Conservation (phyloP, 2,888 invertebrate genomes). For the Lingula anatina region DNA sequence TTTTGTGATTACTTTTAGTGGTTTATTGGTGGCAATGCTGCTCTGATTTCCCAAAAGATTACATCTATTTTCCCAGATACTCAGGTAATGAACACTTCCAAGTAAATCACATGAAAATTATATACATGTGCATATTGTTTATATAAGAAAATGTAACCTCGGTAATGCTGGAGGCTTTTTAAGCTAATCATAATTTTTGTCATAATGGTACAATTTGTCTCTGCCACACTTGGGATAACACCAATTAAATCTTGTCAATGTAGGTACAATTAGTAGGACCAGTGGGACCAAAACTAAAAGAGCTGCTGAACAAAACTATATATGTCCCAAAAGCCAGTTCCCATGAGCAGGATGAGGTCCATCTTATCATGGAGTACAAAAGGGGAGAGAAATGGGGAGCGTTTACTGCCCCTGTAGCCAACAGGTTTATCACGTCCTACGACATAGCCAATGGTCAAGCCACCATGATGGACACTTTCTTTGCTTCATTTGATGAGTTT, state of each 20-base stretch:
- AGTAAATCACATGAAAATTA: too few species aligned
- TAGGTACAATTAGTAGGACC: conserved; percentile 54
- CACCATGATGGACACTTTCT: conserved; percentile 49
- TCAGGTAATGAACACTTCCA: too few species aligned
- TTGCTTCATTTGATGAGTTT: conserved; percentile 38
- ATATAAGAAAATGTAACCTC: not conserved
- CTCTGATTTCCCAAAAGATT: conserved; percentile 53
- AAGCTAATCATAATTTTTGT: not conserved
- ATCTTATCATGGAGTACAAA: conserved; percentile 54
- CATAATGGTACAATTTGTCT: too few species aligned
- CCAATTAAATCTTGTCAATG: too few species aligned
- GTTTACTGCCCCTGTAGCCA: conserved; percentile 49
- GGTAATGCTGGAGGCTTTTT: not conserved
- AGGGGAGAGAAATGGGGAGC: conserved; percentile 51
- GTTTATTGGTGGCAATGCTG: conserved; percentile 55
- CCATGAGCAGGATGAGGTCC: conserved; percentile 51
- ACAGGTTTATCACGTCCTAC: conserved; percentile 53
- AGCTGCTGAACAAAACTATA: conserved; percentile 48
- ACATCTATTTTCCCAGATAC: conserved; percentile 48
- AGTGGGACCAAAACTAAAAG: conserved; percentile 50
- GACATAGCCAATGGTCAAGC: conserved; percentile 49
- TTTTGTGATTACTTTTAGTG: conserved; percentile 29
- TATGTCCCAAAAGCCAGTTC: conserved; percentile 37
- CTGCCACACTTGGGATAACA: too few species aligned
- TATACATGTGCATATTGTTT: too few species aligned